A percentile compares a stretch with the other conserved stretches of the same genome.
These are phyloP conservation scores for Nyctalus aviator DNA, from an alignment of 2,797 vertebrate species.

Conservation along the genomic window DNA sequence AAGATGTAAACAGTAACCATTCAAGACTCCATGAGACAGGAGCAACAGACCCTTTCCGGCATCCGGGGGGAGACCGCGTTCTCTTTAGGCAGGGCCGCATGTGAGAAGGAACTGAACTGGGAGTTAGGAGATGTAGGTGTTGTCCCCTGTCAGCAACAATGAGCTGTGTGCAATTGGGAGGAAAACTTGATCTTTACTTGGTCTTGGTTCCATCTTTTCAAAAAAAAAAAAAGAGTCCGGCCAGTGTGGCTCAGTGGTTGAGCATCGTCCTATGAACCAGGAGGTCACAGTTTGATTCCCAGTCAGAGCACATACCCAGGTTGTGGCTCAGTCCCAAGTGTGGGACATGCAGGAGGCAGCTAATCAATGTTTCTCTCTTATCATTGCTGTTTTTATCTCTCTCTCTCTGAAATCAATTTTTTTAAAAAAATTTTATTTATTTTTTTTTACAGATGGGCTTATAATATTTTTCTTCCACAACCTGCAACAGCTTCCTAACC, in stretches of 20 bases:
- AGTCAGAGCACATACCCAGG: neutral
- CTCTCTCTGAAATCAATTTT: neutral
- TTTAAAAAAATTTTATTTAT: neutral
- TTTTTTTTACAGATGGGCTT: neutral
- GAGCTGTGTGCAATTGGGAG: neutral
- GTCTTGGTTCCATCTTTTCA: neutral
- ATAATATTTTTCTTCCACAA: neutral
- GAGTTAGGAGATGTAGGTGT: neutral
- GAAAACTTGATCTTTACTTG: neutral
- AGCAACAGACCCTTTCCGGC: neutral
- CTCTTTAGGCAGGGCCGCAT: neutral
- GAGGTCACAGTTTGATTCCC: neutral
- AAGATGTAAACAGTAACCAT: conserved; percentile 7
- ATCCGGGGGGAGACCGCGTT: neutral
- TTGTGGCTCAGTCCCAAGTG: neutral
- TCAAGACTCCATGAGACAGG: neutral
- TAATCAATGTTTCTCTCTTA: neutral
- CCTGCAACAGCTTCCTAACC: neutral
- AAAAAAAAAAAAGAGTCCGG: neutral
- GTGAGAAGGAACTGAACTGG: neutral
- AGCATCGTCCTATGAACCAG: neutral
- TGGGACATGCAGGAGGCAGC: neutral
- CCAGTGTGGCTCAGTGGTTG: neutral
- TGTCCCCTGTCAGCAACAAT: neutral
- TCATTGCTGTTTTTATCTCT: neutral